phyloP scores from a whole-genome alignment of 2,113 vertebrate genomes.

The Solenodon paradoxus region DNA sequence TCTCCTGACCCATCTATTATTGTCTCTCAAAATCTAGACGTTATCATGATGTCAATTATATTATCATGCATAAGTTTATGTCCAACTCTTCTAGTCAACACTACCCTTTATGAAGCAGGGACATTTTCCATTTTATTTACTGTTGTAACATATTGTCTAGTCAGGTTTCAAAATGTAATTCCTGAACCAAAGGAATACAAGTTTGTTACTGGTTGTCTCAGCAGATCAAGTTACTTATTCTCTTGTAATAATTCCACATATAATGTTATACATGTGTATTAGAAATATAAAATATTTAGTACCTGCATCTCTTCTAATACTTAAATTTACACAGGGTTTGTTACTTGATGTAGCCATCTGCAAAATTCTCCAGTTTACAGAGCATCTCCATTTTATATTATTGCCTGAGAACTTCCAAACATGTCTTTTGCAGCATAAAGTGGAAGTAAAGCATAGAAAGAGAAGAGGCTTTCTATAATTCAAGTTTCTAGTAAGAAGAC shows the following conservation, averaged over 20 bases:
- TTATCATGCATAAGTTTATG: neutral
- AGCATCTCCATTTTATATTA: neutral
- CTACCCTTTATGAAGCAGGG: neutral
- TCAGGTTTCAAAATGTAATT: neutral
- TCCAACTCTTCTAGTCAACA: neutral
- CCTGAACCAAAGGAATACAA: neutral
- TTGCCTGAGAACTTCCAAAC: neutral
- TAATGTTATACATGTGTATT: neutral
- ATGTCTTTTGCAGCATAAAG: neutral
- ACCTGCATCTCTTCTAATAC: neutral
- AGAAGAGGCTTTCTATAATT: neutral
- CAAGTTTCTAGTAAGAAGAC: neutral
- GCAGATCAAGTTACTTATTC: neutral
- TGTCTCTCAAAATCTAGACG: neutral
- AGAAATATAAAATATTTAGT: neutral
- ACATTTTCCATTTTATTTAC: neutral
- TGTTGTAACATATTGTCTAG: neutral
- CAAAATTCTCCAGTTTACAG: neutral
- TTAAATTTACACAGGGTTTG: neutral
- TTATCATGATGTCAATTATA: neutral
- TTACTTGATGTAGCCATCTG: neutral
- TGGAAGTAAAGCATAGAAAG: neutral
- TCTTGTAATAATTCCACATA: neutral
- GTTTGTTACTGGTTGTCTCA: neutral
- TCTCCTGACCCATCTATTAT: neutral